Percentiles rank a stretch among this genome's conserved stretches.
Conservation (phyloP, 2,797 vertebrate species). For the Dendrocincla tyrannina region DNA sequence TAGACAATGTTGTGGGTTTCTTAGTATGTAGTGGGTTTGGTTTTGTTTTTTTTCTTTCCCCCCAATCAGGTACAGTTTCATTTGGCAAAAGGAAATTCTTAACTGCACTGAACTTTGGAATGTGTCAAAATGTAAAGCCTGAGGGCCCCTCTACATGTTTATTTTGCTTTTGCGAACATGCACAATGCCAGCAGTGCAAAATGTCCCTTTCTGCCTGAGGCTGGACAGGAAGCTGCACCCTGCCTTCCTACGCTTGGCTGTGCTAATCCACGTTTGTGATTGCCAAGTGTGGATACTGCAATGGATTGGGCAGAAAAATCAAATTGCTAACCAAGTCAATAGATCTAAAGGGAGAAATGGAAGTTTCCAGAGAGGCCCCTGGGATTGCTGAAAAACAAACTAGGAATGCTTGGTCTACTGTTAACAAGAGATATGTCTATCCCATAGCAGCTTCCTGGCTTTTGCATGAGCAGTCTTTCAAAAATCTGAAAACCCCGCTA, state of each 20-base stretch:
- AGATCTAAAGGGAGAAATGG: neutral
- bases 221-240: conserved; percentile 35
- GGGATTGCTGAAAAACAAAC: neutral
- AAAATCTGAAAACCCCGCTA: neutral
- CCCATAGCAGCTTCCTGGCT: neutral
- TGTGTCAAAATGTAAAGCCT: conserved; percentile 15
- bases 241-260: neutral
- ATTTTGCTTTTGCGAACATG: neutral
- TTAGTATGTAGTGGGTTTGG: neutral
- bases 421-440: neutral
- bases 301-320: neutral
- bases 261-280: neutral
- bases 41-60: neutral
- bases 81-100: conserved; percentile 6
- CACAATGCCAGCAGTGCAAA: neutral
- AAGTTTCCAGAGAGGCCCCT: neutral
- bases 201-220: conserved; percentile 26
- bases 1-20: neutral
- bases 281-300: neutral
- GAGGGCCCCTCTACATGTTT: neutral
- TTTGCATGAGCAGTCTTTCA: neutral
- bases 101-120: neutral
- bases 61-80: neutral
- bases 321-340: neutral
- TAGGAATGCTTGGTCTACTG: neutral